Evolutionary conservation across 2,888 invertebrate genomes (phyloP).

Genomic region (Rhabditophanes sp.): DNA sequence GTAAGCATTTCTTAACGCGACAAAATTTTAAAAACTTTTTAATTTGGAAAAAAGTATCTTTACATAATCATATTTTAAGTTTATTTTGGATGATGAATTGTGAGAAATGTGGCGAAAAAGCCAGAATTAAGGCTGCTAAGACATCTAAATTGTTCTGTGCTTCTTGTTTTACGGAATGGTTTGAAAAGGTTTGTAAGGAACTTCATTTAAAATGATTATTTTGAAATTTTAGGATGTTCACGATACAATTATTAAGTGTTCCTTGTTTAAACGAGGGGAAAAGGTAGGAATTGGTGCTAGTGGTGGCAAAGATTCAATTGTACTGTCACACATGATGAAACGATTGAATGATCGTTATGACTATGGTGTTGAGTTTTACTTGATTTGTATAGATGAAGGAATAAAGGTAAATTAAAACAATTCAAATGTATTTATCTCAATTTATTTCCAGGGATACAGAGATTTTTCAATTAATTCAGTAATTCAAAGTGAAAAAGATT

Average conservation of each 20-base stretch:
- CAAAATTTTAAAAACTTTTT: too few relatives aligned
- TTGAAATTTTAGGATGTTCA: conserved; percentile 36
- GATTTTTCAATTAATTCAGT: conserved; percentile 60
- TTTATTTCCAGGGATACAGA: conserved; percentile 51
- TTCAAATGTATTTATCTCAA: not conserved
- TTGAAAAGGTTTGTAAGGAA: conserved; percentile 22
- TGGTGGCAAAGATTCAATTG: conserved; percentile 67
- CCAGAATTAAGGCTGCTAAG: conserved; percentile 3
- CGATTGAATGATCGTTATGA: conserved; percentile 70
- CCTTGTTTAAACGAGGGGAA: conserved; percentile 34
- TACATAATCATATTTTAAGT: too few relatives aligned
- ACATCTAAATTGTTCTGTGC: conserved; percentile 22
- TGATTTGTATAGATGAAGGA: conserved; percentile 89
- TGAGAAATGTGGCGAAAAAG: conserved; percentile 6
- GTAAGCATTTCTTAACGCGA: too few relatives aligned
- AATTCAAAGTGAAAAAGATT: conserved; percentile 14
- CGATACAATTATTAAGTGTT: conserved; percentile 27
- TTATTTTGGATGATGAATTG: conserved; percentile 8
- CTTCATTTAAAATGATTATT: not conserved
- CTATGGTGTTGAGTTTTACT: conserved; percentile 71
- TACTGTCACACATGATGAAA: conserved; percentile 61
- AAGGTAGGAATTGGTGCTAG: conserved; percentile 42
- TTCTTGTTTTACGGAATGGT: conserved; percentile 31
- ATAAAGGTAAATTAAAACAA: conserved; percentile 55
- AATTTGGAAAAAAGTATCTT: too few relatives aligned